Evolutionary conservation across 2,797 vertebrate species (phyloP).

Genomic region (Coregonus sp.): DNA sequence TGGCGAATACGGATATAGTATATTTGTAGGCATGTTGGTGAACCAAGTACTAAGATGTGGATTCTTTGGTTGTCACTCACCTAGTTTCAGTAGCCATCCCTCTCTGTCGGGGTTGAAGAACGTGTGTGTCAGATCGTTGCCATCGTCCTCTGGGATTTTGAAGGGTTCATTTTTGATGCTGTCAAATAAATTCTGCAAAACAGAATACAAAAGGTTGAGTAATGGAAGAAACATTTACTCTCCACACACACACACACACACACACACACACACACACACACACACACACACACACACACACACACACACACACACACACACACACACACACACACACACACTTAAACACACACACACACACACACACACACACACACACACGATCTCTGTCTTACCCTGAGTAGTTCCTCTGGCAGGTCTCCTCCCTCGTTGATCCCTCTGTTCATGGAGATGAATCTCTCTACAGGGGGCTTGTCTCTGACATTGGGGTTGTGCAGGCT

Average conservation of each 20-base stretch:
- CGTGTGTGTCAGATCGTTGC: conserved; percentile 95
- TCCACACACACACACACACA: neutral
- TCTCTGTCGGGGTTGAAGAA: conserved; percentile 98
- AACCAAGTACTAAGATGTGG: neutral
- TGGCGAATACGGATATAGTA: too few relatives aligned
- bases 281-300: conserved; percentile 19
- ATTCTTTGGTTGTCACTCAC: conserved; percentile 67
- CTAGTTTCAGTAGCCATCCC: conserved; percentile 97
- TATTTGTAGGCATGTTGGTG: neutral
- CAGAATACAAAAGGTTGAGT: neutral
- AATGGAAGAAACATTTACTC: neutral
- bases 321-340: conserved; percentile 13
- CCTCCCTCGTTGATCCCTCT: conserved; percentile 96
- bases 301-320: conserved; percentile 12
- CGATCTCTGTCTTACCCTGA: conserved; percentile 79
- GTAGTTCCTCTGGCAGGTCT: conserved; percentile 94
- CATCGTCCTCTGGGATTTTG: conserved; percentile 97
- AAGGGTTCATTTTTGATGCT: conserved; percentile 98
- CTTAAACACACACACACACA: conserved; percentile 1
- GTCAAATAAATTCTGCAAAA: conserved; percentile 92
- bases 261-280: conserved; percentile 9
- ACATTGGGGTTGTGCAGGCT: conserved; percentile 98
- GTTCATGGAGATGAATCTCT: conserved; percentile 98
- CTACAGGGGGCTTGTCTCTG: conserved; percentile 90
- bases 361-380: conserved; percentile 19